Percentiles rank a stretch among this genome's conserved stretches.
Evolutionary conservation across 1,140 invertebrate species (phyloP).

Genomic region (Penaeus indicus): DNA sequence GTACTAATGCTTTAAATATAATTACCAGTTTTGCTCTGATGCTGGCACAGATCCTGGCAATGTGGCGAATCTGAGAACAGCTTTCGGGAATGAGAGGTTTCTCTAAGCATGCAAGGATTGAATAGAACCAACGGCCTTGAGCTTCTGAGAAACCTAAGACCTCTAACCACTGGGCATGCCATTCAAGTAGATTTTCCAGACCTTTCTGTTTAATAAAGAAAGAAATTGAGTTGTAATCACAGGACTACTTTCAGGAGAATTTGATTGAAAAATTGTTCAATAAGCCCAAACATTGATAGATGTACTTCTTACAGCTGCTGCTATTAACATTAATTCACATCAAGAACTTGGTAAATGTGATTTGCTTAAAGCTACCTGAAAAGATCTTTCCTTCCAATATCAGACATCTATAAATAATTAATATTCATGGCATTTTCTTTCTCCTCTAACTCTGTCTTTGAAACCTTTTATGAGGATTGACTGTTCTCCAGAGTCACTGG

Average conservation of each 20-base stretch:
- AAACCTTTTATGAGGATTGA: too few relatives aligned
- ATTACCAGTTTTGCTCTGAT: constrained; percentile 74
- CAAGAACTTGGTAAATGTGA: too few relatives aligned
- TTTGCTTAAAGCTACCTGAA: too few relatives aligned
- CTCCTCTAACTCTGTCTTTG: too few relatives aligned
- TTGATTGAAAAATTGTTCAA: neutral
- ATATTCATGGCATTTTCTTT: too few relatives aligned
- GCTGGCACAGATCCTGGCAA: constrained; percentile 74
- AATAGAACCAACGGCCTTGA: constrained; percentile 76
- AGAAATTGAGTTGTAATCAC: neutral
- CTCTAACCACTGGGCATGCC: constrained; percentile 58
- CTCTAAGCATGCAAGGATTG: constrained; percentile 74
- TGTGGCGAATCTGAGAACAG: constrained; percentile 73
- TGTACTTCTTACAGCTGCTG: too few relatives aligned
- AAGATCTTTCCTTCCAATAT: too few relatives aligned
- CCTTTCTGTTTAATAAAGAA: constrained; percentile 34
- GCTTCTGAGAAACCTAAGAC: constrained; percentile 68
- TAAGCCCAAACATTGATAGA: neutral
- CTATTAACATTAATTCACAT: too few relatives aligned
- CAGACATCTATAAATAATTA: too few relatives aligned
- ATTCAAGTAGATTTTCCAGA: constrained; percentile 48
- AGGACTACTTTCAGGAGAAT: neutral
- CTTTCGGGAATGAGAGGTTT: constrained; percentile 76
- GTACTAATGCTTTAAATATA: constrained; percentile 33
- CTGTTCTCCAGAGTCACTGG: too few relatives aligned